Conservation (phyloP, 2,888 invertebrate genomes). For the Serrognathus titanus region DNA sequence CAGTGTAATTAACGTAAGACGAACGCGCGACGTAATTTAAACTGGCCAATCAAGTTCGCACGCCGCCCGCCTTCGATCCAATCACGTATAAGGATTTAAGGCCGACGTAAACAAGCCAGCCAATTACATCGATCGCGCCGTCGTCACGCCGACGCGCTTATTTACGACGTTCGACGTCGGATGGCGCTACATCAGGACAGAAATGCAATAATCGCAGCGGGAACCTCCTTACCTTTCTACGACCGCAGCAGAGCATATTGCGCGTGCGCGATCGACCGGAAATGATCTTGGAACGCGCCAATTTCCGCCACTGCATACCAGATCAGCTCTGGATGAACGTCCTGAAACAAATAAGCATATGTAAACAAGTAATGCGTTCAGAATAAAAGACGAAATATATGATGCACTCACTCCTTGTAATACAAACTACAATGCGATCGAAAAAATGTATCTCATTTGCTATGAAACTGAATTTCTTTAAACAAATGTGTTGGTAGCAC, state of each 20-base stretch:
- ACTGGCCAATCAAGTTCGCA: conserved; percentile 10
- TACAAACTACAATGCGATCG: too few species aligned
- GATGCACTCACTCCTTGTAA: too few species aligned
- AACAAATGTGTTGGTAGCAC: too few species aligned
- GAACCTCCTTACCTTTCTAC: conserved; percentile 74
- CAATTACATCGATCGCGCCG: conserved; percentile 1
- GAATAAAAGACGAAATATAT: too few species aligned
- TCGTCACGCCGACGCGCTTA: background rate
- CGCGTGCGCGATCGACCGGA: conserved; percentile 71
- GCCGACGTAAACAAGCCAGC: background rate
- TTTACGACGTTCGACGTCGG: too few species aligned
- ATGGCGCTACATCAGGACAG: too few species aligned
- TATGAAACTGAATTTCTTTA: too few species aligned
- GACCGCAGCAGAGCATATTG: conserved; percentile 93
- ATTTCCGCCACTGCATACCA: conserved; percentile 81
- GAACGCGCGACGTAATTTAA: conserved; percentile 22
- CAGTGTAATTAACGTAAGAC: conserved; percentile 26
- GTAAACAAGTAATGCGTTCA: too few species aligned
- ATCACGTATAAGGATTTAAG: background rate
- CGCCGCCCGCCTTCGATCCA: background rate
- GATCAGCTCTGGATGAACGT: conserved; percentile 64
- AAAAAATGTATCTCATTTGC: too few species aligned
- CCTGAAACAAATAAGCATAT: conserved; percentile 34
- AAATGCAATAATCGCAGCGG: background rate
- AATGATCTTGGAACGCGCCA: conserved; percentile 63